Evolutionary conservation across 64 coral and sea anemone species (phyloP).

Genomic region (Orbicella faveolata): DNA sequence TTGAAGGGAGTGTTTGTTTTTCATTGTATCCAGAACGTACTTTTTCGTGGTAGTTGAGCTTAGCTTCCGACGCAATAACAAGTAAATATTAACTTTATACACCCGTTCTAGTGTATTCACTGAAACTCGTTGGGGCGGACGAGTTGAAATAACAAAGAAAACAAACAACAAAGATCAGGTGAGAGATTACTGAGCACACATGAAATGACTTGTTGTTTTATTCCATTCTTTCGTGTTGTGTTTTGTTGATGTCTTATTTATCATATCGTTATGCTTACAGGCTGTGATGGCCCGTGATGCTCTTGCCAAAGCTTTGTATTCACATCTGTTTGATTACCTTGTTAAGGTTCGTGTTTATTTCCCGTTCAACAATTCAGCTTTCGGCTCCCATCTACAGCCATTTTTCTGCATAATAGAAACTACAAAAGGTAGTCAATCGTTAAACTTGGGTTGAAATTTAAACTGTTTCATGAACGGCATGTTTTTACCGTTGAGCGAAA

Average conservation of each 20-base stretch:
- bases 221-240: background rate
- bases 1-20: no score
- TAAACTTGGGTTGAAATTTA: no score
- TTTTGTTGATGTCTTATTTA: background rate
- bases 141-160: slow-evolving; percentile 84
- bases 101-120: slow-evolving; percentile 15
- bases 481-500: no score
- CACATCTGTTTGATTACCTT: slow-evolving; percentile 81
- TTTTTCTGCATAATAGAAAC: no score
- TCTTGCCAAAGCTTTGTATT: slow-evolving; percentile 77
- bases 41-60: background rate
- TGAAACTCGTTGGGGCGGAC: slow-evolving; percentile 81
- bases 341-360: slow-evolving; percentile 58
- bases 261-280: slow-evolving; percentile 16
- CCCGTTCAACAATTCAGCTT: no score
- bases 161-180: slow-evolving; percentile 83
- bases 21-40: no score
- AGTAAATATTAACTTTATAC: background rate
- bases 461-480: no score
- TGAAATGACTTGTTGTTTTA: background rate
- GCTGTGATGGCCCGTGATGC: slow-evolving; percentile 68
- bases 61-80: background rate
- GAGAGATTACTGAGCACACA: background rate
- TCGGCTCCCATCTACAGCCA: no score
- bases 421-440: no score